phyloP scores from a whole-genome alignment of 2,113 vertebrate genomes.

The Pangasianodon gigas region DNA sequence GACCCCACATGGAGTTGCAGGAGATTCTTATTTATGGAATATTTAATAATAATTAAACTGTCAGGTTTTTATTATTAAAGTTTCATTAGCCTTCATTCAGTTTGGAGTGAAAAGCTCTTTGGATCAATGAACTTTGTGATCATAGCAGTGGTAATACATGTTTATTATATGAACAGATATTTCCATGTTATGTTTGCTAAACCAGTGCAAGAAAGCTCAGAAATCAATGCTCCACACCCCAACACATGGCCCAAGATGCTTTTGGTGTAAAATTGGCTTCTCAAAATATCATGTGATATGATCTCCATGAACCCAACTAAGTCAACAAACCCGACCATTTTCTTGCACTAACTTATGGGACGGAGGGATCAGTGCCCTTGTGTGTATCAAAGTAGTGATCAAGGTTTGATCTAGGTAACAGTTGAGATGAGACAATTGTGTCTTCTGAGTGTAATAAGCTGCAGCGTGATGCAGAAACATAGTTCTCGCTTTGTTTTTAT shows the following conservation, averaged over 20 bases:
- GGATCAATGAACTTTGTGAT: not conserved
- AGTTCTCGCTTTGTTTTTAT: not conserved
- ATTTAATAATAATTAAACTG: not conserved
- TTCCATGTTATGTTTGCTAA: not conserved
- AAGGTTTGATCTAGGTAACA: no score
- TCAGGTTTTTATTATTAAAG: not conserved
- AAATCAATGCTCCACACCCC: not conserved
- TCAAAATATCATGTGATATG: not conserved
- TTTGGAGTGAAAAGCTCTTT: not conserved
- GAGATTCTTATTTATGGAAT: not conserved
- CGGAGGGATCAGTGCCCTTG: not conserved
- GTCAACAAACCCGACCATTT: not conserved
- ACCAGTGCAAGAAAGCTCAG: not conserved
- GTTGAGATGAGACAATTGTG: not conserved
- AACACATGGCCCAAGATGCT: not conserved
- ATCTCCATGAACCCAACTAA: not conserved
- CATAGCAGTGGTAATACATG: not conserved
- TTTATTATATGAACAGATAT: no score
- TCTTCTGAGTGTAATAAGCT: not conserved
- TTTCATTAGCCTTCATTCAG: not conserved
- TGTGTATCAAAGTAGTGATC: not conserved
- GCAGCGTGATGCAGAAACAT: not conserved
- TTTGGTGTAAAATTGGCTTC: not conserved
- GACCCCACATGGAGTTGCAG: not conserved
- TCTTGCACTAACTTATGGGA: no score